Base-by-base conservation (phyloP, 2,797 vertebrate genomes). In the Danio albolineatus region DNA sequence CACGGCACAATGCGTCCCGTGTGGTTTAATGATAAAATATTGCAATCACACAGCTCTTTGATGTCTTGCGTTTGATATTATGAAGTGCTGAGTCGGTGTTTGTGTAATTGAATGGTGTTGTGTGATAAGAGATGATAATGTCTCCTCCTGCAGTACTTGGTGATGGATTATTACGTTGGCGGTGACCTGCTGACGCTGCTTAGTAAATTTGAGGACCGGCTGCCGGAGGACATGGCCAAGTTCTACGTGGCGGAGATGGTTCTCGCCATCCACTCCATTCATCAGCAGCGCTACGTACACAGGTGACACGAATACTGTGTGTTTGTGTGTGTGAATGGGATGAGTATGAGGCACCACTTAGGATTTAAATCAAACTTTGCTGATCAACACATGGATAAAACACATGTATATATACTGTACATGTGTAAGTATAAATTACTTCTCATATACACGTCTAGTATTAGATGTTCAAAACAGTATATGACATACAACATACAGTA, bases 191-290 rank as follows among this genome's bases (percentile, higher is more conserved):
- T 99, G 90, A 99, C 98, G 0, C 94, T 99, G 86, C 97, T 99
- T 89, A 98, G 97, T 90, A 99, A 99, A 86, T 99, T 99, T 78
- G 97, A 99, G 89, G 98, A 99, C 83, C 94, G 96, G 13, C 95
- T 99, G 39, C 98, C 98, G 0, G 97, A 99, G 86, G 97, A 99
- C 81, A 99, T 99, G 98, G 89, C 97, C 49, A 93, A 93, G 79
- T 99, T 99, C 94, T 99, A 98, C 86, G 93, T 99, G 14, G 96
- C 97, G 1, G 98, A 99, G 89, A 99, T 99, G 97, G 97, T 99
- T 54, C 90, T 99, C 75, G 98, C 97, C 72, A 93, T 98, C 82
- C 94, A 98, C 89, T 99, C 97, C 81, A 97, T 99, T 91, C 98
- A 99, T 82, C 95, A 96, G 89, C 95, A 97, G 51, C 93, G 95